phyloP scores from a whole-genome alignment of 2,888 invertebrate genomes.

The Trissolcus brochymenae region DNA sequence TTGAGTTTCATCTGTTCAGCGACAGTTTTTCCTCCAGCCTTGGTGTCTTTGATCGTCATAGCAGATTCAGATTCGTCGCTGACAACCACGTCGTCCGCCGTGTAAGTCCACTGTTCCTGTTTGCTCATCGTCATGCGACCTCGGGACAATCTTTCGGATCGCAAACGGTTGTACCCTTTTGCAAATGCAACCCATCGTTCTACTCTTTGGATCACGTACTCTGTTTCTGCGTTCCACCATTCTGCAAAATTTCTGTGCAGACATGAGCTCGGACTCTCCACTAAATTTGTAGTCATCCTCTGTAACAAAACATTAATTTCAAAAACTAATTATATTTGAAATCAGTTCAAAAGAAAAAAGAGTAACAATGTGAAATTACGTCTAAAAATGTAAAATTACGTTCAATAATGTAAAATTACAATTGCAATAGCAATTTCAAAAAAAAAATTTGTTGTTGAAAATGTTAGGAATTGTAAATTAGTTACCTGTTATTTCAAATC shows the following conservation, averaged over 20 bases:
- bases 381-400: no score
- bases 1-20: constrained; percentile 66
- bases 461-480: no score
- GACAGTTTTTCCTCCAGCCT: constrained; percentile 51
- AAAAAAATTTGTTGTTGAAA: no score
- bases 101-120: constrained; percentile 40
- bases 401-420: no score
- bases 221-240: constrained; percentile 74
- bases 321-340: no score
- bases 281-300: constrained; percentile 24
- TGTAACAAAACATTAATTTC: background rate
- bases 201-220: constrained; percentile 70
- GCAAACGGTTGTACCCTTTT: constrained; percentile 71
- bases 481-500: no score
- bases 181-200: constrained; percentile 72
- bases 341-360: no score
- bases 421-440: no score
- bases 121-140: constrained; percentile 68
- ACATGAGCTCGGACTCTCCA: background rate
- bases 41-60: constrained; percentile 59
- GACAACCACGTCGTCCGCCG: constrained; percentile 60
- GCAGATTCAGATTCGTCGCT: constrained; percentile 63
- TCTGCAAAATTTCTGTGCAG: constrained; percentile 66
- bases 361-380: no score
- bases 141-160: constrained; percentile 66